These are phyloP conservation scores for Gambelia wislizenii DNA, from an alignment of 2,797 vertebrate genomes.

Conservation along the genomic window DNA sequence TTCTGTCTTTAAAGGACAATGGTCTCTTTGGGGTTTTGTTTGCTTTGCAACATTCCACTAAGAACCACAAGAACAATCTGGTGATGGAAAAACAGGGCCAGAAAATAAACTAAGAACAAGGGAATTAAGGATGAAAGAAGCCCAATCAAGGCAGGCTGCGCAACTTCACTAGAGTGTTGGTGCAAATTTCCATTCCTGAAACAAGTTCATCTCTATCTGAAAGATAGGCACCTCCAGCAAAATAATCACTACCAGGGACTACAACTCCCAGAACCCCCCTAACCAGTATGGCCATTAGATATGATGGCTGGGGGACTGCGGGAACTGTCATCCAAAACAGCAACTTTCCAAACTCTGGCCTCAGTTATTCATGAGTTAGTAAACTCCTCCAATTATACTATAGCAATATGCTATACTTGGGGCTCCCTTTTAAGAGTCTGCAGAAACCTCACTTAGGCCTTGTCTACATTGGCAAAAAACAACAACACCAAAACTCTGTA, in stretches of 20 bases:
- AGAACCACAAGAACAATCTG: not conserved
- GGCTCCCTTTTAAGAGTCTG: too few species aligned
- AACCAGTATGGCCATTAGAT: too few species aligned
- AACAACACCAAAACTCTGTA: too few species aligned
- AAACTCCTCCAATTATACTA: too few species aligned
- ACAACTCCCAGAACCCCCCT: too few species aligned
- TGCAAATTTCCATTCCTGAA: not conserved
- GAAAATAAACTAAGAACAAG: not conserved
- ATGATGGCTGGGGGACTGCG: too few species aligned
- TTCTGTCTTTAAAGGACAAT: not conserved
- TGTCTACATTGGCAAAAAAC: too few species aligned
- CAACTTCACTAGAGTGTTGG: not conserved
- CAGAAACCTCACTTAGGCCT: too few species aligned
- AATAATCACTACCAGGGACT: not conserved
- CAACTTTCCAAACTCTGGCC: too few species aligned
- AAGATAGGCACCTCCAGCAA: not conserved
- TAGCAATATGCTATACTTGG: too few species aligned
- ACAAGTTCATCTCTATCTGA: not conserved
- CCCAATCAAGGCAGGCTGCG: fast-evolving
- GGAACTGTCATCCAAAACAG: too few species aligned
- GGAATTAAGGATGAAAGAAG: slow-evolving; percentile 15
- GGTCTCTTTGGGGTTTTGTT: not conserved
- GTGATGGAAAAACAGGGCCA: not conserved
- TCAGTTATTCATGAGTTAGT: too few species aligned
- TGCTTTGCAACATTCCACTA: not conserved